Base-by-base conservation (phyloP, 1,140 invertebrate species). In the Neotoxoptera formosana region DNA sequence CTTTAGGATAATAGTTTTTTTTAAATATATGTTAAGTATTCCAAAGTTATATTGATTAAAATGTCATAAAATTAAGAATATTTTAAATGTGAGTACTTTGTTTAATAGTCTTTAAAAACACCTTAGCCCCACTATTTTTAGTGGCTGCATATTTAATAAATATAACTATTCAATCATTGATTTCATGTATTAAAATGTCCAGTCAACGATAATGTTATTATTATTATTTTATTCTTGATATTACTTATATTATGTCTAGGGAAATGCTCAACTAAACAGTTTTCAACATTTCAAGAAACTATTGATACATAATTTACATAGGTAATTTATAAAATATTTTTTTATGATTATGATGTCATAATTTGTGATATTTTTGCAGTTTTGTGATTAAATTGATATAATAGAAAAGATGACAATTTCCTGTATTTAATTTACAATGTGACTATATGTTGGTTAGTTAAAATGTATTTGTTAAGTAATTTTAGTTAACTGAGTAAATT, bases 141-240 rank as follows among this genome's bases (percentile, higher is more conserved):
- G 25, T 86, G 25, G 84, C 45, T 47, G 41, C 25, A 51, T 87
- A 87, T 87, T 86, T 87, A 41, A 87, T 48, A 48, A 87, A 41
- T 30, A 48, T n/a, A 36, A 36, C 7, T 0, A 48, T 48, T 87
- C 30, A 34, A 87, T 48, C 47, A n/a, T 48, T 48, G 7, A 87
- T 48, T 87, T 0, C 21, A 51, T 30, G n/a, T 87, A n/a, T 87
- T 23, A 53, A 21, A 11, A 86, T 86, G 2, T 87, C 48, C 11
- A 48, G 4, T 48, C 84, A 87, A 86, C 9, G 36, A 86, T 87
- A n/a, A 87, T 87, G 11, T 47, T n/a, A 48, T 48, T 21, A 30
- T 86, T 86, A 45, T 86, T 87, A 48, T 48, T 87, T 48, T 87
- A 48, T 87, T 48, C 7, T 87, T 87, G n/a, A n/a, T 51, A 87